Evolutionary conservation across 2,797 vertebrate genomes (phyloP).

Genomic region (Sus cebifrons): DNA sequence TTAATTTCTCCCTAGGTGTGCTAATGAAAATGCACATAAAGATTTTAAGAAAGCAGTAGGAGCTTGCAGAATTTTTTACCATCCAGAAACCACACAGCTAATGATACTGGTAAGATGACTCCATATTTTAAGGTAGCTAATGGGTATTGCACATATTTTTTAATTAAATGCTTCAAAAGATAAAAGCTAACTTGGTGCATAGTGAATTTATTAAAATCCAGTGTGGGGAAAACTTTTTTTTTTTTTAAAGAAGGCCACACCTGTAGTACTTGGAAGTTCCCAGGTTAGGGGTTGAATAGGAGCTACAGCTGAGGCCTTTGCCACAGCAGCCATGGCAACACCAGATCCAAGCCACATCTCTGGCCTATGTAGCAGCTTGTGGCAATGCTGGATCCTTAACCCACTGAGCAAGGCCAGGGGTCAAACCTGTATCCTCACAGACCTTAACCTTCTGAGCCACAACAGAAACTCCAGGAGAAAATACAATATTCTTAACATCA

Average conservation of each 20-base stretch:
- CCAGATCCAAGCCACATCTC: too few relatives aligned
- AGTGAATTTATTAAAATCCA: slow-evolving; percentile 45
- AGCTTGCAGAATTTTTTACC: slow-evolving; percentile 96
- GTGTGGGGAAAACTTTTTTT: not conserved
- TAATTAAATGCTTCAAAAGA: slow-evolving; percentile 60
- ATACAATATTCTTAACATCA: not conserved
- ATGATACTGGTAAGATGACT: slow-evolving; percentile 95
- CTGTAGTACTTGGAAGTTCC: too few relatives aligned
- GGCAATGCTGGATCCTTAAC: too few relatives aligned
- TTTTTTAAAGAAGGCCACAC: too few relatives aligned
- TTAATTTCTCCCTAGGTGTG: slow-evolving; percentile 93
- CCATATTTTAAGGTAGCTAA: slow-evolving; percentile 55
- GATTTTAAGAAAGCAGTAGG: slow-evolving; percentile 99
- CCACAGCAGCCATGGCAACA: too few relatives aligned
- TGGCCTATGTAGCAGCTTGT: too few relatives aligned
- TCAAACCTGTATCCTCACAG: too few relatives aligned
- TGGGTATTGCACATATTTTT: not conserved
- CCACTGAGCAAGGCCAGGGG: too few relatives aligned
- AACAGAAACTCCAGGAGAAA: not conserved
- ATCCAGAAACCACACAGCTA: slow-evolving; percentile 95
- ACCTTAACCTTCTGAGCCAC: too few relatives aligned
- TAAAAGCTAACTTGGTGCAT: slow-evolving; percentile 12
- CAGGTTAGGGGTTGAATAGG: too few relatives aligned
- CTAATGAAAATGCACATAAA: slow-evolving; percentile 97
- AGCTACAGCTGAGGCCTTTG: too few relatives aligned